Evolutionary conservation across 2,888 invertebrate species (phyloP), one percentile per base, ranked within the genome.

Genomic region (Andrena bicolor): DNA sequence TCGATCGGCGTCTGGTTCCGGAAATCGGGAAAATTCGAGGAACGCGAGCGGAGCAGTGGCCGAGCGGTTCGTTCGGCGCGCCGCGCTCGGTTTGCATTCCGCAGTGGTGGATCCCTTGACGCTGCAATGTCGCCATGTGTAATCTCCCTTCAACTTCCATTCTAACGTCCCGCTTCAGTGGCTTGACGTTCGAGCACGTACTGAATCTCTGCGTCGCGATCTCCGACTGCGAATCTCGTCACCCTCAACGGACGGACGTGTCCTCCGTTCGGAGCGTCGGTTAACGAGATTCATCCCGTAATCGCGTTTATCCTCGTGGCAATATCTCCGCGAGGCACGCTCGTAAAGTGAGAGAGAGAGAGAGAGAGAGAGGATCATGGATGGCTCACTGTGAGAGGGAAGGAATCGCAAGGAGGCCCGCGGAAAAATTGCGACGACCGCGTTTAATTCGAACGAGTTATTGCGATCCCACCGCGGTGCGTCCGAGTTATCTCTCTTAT

Each of bases 401-500:
- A 30, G 28, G 30, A 48, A 49, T 49, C 16, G 69, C 69, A 10
- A 70, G 23, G 8, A n/a, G 26, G 10, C n/a, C 30, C 53, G 7
- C 35, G 35, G 49, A 64, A 61, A 78, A 74, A 58, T 10, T 7
- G 16, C 23, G 28, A 13, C 20, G 41, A 20, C 53, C 53, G 13
- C 26, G 60, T 74, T 79, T 49, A 49, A 61, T 53, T 61, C 35
- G 58, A 32, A 28, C 61, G 49, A 72, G 61, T 80, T 77, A 72
- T 61, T 80, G 56, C 60, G 16, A 30, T 26, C 26, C 26, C 58
- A 32, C 41, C 64, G 20, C 58, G 35, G 69, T 10, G 7, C 35
- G 64, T 61, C 41, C 76, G 49, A 51, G 78, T 79, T 81, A 79
- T 81, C 74, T 69, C 60, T 78, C 70, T 80, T 82, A 82, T 82